Evolutionary conservation across 2,888 invertebrate genomes (phyloP).

Genomic region (Melanotus villosus): DNA sequence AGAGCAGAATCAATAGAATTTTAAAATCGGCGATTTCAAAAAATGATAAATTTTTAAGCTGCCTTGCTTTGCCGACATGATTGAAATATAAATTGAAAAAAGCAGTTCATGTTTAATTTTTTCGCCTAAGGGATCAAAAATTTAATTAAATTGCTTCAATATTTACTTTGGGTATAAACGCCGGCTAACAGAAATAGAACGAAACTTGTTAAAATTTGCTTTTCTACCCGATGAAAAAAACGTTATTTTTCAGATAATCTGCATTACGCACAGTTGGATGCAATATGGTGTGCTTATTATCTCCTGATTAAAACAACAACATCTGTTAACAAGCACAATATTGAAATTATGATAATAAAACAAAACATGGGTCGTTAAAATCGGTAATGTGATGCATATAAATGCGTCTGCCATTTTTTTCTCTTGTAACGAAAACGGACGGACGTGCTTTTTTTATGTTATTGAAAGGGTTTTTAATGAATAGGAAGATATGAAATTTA

Average conservation of each 20-base stretch:
- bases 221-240: too few relatives aligned
- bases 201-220: too few relatives aligned
- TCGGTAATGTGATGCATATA: constrained; percentile 27
- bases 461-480: neutral
- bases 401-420: neutral
- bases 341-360: constrained; percentile 35
- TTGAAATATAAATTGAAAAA: too few relatives aligned
- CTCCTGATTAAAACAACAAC: constrained; percentile 25
- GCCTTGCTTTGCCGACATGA: too few relatives aligned
- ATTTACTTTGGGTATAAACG: neutral
- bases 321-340: constrained; percentile 29
- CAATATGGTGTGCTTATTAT: constrained; percentile 36
- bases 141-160: neutral
- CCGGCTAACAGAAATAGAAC: too few relatives aligned
- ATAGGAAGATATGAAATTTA: constrained; percentile 25
- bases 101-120: too few relatives aligned
- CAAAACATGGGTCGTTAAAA: constrained; percentile 22
- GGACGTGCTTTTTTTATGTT: neutral
- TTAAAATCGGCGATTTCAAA: too few relatives aligned
- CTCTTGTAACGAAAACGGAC: neutral
- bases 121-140: neutral
- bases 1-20: too few relatives aligned
- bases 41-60: too few relatives aligned
- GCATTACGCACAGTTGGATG: constrained; percentile 19
- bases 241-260: constrained; percentile 11